phyloP scores from a whole-genome alignment of 1,140 invertebrate genomes.

The Brachionus koreanus region DNA sequence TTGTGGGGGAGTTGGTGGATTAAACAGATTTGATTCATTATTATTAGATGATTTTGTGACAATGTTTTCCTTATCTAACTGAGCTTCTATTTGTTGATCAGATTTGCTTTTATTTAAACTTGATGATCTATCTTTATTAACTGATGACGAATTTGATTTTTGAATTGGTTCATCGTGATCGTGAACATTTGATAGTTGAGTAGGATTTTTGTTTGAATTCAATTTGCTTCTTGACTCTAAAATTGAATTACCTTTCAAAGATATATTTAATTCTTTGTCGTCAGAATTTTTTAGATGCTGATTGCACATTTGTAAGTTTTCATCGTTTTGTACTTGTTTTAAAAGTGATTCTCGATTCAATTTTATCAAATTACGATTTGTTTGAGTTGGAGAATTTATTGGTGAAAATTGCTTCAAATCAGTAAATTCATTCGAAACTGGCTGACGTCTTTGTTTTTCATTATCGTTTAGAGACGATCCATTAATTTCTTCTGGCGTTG shows the following conservation, averaged over 20 bases:
- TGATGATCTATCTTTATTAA: neutral
- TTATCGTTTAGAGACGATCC: neutral
- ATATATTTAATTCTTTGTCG: neutral
- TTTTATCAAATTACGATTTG: neutral
- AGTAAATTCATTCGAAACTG: neutral
- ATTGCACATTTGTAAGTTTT: neutral
- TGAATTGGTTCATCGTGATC: neutral
- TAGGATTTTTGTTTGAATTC: neutral
- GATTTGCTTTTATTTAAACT: neutral
- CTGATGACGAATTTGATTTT: neutral
- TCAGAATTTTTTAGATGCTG: neutral
- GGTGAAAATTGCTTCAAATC: neutral
- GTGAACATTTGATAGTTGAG: neutral
- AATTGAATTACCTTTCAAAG: neutral
- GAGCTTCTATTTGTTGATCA: neutral
- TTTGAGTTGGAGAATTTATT: neutral
- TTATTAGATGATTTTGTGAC: neutral
- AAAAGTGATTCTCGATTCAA: neutral
- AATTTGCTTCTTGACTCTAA: neutral
- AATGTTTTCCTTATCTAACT: neutral
- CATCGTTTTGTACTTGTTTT: neutral
- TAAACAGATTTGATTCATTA: neutral
- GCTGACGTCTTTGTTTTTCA: conserved; percentile 16
- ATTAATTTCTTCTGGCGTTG: neutral
- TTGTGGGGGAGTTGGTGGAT: neutral